Evolutionary conservation across 2,888 invertebrate genomes (phyloP).

Genomic region (Eulithis testata): DNA sequence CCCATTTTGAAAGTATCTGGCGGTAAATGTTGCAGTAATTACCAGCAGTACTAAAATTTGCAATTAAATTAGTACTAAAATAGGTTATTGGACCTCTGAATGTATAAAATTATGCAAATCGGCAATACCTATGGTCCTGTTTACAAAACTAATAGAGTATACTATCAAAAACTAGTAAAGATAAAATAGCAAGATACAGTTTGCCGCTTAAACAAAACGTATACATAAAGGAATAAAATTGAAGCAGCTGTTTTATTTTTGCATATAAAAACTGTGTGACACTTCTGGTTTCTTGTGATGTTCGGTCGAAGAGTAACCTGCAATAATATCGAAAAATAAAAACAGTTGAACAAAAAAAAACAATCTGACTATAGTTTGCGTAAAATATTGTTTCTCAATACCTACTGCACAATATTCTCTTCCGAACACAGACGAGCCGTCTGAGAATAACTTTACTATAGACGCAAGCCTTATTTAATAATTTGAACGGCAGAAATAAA

Average conservation of each 20-base stretch:
- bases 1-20: constrained; percentile 27
- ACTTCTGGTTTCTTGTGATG: too few relatives aligned
- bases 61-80: constrained; percentile 29
- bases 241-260: too few relatives aligned
- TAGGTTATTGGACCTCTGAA: constrained; percentile 5
- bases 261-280: too few relatives aligned
- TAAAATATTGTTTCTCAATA: too few relatives aligned
- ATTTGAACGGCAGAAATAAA: constrained; percentile 23
- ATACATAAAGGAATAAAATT: too few relatives aligned
- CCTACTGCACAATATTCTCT: too few relatives aligned
- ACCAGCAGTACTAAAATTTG: constrained; percentile 18
- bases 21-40: constrained; percentile 42
- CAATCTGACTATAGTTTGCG: too few relatives aligned
- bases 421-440: too few relatives aligned
- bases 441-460: too few relatives aligned
- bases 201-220: not conserved
- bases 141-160: constrained; percentile 3
- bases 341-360: too few relatives aligned
- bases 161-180: not conserved
- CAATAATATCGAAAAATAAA: too few relatives aligned
- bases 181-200: constrained; percentile 8
- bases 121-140: not conserved
- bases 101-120: constrained; percentile 19
- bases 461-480: not conserved
- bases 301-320: too few relatives aligned